Conservation (phyloP, 1,140 invertebrate species). For the Pteromalus puparum region DNA sequence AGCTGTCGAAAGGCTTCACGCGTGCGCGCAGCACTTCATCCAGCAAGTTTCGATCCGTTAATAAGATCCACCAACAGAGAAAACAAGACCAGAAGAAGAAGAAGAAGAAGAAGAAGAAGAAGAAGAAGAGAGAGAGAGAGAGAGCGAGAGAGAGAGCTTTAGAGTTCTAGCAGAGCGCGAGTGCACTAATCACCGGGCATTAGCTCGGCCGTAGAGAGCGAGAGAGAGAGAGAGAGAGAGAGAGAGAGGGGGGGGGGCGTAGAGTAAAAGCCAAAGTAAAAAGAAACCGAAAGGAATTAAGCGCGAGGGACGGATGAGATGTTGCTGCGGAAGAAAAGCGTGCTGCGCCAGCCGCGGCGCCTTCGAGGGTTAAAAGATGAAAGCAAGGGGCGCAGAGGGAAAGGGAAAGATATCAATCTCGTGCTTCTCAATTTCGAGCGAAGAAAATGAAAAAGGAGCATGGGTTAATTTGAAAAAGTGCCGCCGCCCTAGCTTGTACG, state of each 20-base stretch:
- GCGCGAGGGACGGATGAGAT: constrained; percentile 3
- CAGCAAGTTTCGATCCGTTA: not conserved
- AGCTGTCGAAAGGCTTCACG: not conserved
- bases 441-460: constrained; percentile 10
- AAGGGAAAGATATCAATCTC: not conserved
- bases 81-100: not conserved
- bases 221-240: not conserved
- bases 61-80: not conserved
- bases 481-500: not conserved
- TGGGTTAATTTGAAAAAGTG: constrained; percentile 14
- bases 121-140: not conserved
- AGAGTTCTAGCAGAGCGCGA: constrained; percentile 22
- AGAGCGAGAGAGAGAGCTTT: not conserved
- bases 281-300: constrained; percentile 9
- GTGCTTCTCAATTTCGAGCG: not conserved
- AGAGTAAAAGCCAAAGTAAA: constrained; percentile 30
- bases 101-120: not conserved
- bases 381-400: not conserved
- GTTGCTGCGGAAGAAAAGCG: constrained; percentile 15
- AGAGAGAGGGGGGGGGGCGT: not conserved
- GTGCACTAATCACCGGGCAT: constrained; percentile 43
- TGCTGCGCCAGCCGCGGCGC: not conserved
- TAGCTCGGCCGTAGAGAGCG: constrained; percentile 14
- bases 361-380: not conserved
- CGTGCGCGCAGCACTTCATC: not conserved